Conservation (phyloP, 2,888 invertebrate genomes). For the Lasioglossum marginatum region DNA sequence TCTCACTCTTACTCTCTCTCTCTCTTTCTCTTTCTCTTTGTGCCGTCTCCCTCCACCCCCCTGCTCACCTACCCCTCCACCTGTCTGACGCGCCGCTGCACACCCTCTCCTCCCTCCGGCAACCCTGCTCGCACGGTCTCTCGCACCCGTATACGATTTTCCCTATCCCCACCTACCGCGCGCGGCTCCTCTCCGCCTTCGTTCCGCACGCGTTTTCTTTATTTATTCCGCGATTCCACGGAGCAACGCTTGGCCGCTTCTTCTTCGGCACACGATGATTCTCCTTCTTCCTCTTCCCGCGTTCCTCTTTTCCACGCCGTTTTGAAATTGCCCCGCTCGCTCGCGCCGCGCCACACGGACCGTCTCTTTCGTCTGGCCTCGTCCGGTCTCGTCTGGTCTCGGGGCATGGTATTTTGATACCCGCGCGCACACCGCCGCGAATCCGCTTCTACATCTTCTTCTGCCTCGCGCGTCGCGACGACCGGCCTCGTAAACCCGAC, state of each 20-base stretch:
- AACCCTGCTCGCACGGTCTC: conserved; percentile 61
- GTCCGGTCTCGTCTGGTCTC: background rate
- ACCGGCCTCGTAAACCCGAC: conserved; percentile 50
- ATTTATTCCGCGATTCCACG: conserved; percentile 78
- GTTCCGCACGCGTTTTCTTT: conserved; percentile 77
- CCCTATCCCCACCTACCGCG: conserved; percentile 72
- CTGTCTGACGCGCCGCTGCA: conserved; percentile 76
- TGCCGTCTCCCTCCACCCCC: conserved; percentile 74
- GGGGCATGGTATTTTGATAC: background rate
- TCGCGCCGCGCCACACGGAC: background rate
- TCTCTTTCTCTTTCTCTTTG: background rate
- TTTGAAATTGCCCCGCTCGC: conserved; percentile 30
- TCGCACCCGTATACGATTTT: conserved; percentile 67
- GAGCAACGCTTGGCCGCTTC: conserved; percentile 52
- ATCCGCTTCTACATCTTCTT: background rate
- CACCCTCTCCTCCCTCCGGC: conserved; percentile 65
- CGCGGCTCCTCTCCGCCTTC: conserved; percentile 66
- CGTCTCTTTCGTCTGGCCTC: background rate
- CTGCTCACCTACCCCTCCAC: conserved; percentile 81
- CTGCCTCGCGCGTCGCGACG: background rate
- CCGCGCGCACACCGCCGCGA: conserved; percentile 13
- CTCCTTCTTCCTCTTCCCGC: conserved; percentile 16
- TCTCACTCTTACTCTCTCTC: conserved; percentile 54
- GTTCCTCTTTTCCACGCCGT: conserved; percentile 11
- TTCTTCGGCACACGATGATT: conserved; percentile 47